Evolutionary conservation across 2,888 invertebrate species (phyloP).

Genomic region (Tanytarsus gracilentus): DNA sequence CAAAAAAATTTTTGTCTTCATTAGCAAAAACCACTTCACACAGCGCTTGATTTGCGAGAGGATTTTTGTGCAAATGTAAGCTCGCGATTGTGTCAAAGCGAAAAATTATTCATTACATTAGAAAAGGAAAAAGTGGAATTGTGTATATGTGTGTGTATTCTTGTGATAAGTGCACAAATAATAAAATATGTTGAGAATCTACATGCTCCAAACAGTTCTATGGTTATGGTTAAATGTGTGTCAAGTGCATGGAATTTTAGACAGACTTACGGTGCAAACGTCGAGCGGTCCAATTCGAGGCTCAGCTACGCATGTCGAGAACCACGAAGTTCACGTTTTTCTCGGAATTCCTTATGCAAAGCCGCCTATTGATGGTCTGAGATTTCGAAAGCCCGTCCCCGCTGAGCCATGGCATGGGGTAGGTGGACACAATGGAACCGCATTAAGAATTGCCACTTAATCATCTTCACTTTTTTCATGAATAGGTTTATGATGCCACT

Average conservation of each 20-base stretch:
- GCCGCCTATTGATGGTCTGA: conserved; percentile 73
- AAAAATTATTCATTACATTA: neutral
- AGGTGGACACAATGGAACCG: neutral
- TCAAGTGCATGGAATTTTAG: conserved; percentile 43
- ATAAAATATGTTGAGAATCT: conserved; percentile 23
- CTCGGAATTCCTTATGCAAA: conserved; percentile 87
- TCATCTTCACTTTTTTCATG: neutral
- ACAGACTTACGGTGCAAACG: conserved; percentile 74
- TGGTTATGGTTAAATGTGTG: conserved; percentile 22
- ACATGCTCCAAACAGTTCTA: no score
- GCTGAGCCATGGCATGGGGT: conserved; percentile 79
- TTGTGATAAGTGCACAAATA: neutral
- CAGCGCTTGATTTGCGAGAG: neutral
- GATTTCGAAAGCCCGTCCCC: conserved; percentile 78
- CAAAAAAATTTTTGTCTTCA: neutral
- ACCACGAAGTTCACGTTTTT: conserved; percentile 78
- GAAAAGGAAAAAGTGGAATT: neutral
- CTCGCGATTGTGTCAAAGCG: neutral
- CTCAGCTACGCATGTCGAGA: conserved; percentile 67
- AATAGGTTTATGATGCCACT: conserved; percentile 59
- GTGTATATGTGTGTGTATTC: no score
- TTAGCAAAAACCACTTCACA: neutral
- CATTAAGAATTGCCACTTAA: neutral
- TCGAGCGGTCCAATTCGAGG: conserved; percentile 74
- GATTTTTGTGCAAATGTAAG: neutral